A percentile compares a stretch with the other conserved stretches of the same genome.
These are phyloP conservation scores for Caenorhabditis elegans DNA, from an alignment of 1,140 invertebrate genomes.

Conservation along the genomic window DNA sequence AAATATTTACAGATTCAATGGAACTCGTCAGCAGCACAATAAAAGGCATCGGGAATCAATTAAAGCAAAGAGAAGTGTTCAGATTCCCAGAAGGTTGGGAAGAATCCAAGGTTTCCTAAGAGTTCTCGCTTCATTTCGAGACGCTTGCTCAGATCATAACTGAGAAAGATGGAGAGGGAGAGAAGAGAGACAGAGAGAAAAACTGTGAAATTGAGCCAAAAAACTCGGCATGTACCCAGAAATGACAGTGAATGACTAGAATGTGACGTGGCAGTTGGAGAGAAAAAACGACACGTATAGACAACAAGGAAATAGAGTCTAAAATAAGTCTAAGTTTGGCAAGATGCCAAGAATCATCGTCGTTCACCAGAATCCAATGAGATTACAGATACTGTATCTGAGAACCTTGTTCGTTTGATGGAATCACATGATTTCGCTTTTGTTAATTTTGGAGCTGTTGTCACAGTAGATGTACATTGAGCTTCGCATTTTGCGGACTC, in stretches of 20 bases:
- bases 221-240: neutral
- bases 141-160: constrained; percentile 17
- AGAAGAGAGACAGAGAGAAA: neutral
- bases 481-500: constrained; percentile 4
- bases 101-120: neutral
- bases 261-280: constrained; percentile 11
- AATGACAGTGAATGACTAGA: constrained; percentile 20
- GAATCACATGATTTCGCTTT: constrained; percentile 35
- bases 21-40: constrained; percentile 28
- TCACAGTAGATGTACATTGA: neutral
- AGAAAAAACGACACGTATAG: neutral
- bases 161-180: neutral
- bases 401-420: constrained; percentile 42
- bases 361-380: neutral
- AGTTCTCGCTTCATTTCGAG: neutral
- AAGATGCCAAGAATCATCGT: neutral
- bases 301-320: neutral
- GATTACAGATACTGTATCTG: constrained; percentile 41
- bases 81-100: neutral
- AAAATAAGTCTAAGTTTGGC: neutral
- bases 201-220: neutral
- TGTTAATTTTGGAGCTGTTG: neutral
- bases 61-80: neutral
- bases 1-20: constrained; percentile 26
- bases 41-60: constrained; percentile 17